These are phyloP conservation scores for Pelosia muscerda DNA, from an alignment of 2,888 invertebrate genomes.

Conservation along the genomic window DNA sequence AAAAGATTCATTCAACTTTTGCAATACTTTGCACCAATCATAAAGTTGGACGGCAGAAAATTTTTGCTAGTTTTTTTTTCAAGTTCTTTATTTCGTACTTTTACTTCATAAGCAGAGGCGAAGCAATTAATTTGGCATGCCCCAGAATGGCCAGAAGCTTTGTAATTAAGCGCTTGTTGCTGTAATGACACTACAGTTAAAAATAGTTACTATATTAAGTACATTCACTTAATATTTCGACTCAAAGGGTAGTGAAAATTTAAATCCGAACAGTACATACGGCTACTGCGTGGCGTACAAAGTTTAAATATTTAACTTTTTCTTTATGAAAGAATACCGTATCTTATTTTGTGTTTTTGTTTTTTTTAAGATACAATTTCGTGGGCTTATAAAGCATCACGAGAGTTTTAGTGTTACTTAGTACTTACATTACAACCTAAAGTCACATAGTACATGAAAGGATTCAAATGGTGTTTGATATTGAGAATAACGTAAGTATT, in stretches of 20 bases:
- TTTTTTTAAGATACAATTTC: neutral
- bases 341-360: too few species aligned
- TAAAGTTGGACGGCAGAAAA: conserved; percentile 34
- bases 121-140: conserved; percentile 34
- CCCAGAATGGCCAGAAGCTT: conserved; percentile 18
- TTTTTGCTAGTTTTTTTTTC: conserved; percentile 37
- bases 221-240: neutral
- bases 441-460: neutral
- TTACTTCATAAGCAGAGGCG: conserved; percentile 27
- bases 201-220: neutral
- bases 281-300: too few species aligned
- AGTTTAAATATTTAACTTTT: too few species aligned
- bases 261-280: too few species aligned
- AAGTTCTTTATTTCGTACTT: conserved; percentile 41
- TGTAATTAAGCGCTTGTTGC: conserved; percentile 24
- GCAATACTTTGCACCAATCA: conserved; percentile 47
- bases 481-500: neutral
- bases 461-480: neutral
- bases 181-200: neutral
- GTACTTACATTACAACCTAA: neutral
- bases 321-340: too few species aligned
- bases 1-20: conserved; percentile 28
- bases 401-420: too few species aligned
- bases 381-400: too few species aligned
- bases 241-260: neutral